Conservation (phyloP, 2,797 vertebrate genomes). For the Masticophis lateralis region DNA sequence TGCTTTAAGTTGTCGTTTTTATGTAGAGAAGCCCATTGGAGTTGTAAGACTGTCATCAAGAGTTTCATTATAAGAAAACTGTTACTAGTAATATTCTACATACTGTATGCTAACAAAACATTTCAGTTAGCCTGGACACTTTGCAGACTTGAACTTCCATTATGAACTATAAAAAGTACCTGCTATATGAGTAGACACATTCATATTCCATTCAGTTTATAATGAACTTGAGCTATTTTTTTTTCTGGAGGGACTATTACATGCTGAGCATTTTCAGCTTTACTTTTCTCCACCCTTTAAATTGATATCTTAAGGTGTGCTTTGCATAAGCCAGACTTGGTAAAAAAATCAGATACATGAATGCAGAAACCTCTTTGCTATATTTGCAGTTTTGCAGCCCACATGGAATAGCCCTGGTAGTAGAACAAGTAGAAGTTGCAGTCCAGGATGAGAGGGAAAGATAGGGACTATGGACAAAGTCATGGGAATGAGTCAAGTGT, state of each 20-base stretch:
- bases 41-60: neutral
- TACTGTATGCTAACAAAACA: neutral
- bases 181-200: neutral
- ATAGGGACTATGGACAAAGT: neutral
- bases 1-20: neutral
- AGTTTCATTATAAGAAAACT: neutral
- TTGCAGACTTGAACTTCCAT: neutral
- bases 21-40: neutral
- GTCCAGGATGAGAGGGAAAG: neutral
- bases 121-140: neutral
- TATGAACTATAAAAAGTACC: neutral
- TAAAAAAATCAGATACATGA: neutral
- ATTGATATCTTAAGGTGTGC: no score
- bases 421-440: neutral
- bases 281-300: neutral
- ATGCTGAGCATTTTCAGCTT: neutral
- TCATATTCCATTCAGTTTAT: neutral
- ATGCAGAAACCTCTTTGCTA: neutral
- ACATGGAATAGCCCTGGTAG: neutral
- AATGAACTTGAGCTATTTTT: neutral
- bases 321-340: neutral
- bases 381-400: neutral
- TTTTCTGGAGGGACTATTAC: neutral
- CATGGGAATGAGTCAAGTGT: neutral
- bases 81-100: neutral